Conservation (phyloP, 35 echinoderm and acorn worm species). For the Heliocidaris tuberculata region DNA sequence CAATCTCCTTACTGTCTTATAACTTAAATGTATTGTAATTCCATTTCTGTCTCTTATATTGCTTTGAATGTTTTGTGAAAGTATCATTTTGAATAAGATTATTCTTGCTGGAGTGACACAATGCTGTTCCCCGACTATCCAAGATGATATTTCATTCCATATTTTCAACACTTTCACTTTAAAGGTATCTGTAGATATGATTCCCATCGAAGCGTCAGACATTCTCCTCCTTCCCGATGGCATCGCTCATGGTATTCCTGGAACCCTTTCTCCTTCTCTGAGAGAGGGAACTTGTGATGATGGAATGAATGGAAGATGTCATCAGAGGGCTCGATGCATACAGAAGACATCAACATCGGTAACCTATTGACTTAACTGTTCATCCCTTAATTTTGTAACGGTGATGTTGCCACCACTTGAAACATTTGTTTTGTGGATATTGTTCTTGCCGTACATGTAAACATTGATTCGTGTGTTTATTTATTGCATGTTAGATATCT, state of each 20-base stretch:
- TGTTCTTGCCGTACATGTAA: too few relatives aligned
- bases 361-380: background rate
- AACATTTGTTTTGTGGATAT: too few relatives aligned
- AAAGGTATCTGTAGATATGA: background rate
- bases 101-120: too few relatives aligned
- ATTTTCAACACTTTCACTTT: background rate
- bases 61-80: too few relatives aligned
- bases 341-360: background rate
- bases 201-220: background rate
- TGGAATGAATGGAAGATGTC: background rate
- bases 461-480: too few relatives aligned
- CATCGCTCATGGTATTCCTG: background rate
- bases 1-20: too few relatives aligned
- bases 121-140: background rate
- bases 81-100: too few relatives aligned
- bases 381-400: too few relatives aligned
- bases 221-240: background rate
- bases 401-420: too few relatives aligned
- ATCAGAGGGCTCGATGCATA: background rate
- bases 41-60: too few relatives aligned
- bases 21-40: too few relatives aligned
- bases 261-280: background rate
- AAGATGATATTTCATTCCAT: background rate
- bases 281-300: background rate
- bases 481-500: too few relatives aligned